Base-by-base conservation (phyloP, 2,888 invertebrate genomes). In the Dolichomitus sp. region DNA sequence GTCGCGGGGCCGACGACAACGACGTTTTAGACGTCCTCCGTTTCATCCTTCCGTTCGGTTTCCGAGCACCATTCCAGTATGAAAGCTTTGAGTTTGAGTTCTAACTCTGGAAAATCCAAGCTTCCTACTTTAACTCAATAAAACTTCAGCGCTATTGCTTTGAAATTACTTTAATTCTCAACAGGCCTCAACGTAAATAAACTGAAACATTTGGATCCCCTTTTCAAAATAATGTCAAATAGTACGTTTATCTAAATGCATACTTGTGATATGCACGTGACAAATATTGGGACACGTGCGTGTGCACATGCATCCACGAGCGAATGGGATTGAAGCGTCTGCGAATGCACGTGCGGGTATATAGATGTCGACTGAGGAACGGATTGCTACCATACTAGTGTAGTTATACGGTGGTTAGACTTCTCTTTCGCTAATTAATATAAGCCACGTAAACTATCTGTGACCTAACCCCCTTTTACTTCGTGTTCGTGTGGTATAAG, bases 391-490 rank as follows among this genome's bases (percentile, higher is more conserved):
- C 37, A 37, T 7, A 14, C 19, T 19, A 50, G 17, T 37, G 37
- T 68, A 61, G 42, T 57, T 54, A 37, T 37, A 37, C 37, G 5
- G 19, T 52, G 40, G 42, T 45, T 45, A 23, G 19, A 76, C 72
- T 80, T 83, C 76, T 76, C 77, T 72, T 54, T 74, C 61, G 65
- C 78, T 84, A 81, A 83, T 83, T 81, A 80, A 81, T 83, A 79
- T 61, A 73, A 74, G 69, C 61, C 72, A 63, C 78, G 72, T 75
- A 68, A 70, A 70, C 75, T 59, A 74, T 2, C 65, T 69, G 61
- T 61, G 40, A 72, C 27, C 17, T 33, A 19, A 37, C 69, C 30
- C 61, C 70, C 45, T 23, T 57, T 73, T 61, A 54, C 54, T 27
- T 54, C 23, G 14, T 14, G 14, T 27, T 27, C 23, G 14, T 23